Evolutionary conservation across 2,888 invertebrate genomes (phyloP).

Genomic region (Ophion ventricosus): DNA sequence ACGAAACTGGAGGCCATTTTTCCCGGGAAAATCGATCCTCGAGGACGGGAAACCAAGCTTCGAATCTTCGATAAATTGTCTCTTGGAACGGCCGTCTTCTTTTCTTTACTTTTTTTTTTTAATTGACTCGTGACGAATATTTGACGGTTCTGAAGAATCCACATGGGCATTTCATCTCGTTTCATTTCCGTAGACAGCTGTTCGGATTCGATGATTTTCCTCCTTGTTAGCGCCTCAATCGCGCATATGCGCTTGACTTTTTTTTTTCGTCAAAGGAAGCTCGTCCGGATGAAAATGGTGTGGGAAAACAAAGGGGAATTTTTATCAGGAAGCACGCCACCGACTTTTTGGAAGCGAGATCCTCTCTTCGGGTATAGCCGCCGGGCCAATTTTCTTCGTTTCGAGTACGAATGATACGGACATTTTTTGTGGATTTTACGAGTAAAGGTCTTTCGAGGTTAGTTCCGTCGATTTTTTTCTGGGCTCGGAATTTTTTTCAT

Average conservation of each 20-base stretch:
- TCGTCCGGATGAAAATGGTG: conserved; percentile 8
- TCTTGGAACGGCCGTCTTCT: neutral
- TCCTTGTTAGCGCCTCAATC: neutral
- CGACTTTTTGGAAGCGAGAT: neutral
- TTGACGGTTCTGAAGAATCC: conserved; percentile 8
- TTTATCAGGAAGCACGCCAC: conserved; percentile 2
- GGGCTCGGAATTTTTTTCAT: neutral
- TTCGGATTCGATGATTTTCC: conserved; percentile 10
- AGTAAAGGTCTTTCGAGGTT: neutral
- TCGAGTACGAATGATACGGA: too few species aligned
- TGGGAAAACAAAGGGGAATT: neutral
- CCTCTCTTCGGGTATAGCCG: neutral
- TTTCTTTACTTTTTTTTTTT: conserved; percentile 24
- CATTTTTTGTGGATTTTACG: neutral
- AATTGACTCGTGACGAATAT: conserved; percentile 66
- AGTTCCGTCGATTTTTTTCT: neutral
- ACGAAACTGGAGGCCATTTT: conserved; percentile 28
- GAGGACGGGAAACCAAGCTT: conserved; percentile 6
- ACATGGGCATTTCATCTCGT: neutral
- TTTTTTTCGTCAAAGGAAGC: conserved; percentile 40
- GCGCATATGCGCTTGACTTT: neutral
- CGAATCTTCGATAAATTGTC: conserved; percentile 17
- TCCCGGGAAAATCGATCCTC: neutral
- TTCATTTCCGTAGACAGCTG: neutral
- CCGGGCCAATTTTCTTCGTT: neutral